Evolutionary conservation across 2,113 vertebrate species (phyloP).

Genomic region (Cricetomys ansorgei): DNA sequence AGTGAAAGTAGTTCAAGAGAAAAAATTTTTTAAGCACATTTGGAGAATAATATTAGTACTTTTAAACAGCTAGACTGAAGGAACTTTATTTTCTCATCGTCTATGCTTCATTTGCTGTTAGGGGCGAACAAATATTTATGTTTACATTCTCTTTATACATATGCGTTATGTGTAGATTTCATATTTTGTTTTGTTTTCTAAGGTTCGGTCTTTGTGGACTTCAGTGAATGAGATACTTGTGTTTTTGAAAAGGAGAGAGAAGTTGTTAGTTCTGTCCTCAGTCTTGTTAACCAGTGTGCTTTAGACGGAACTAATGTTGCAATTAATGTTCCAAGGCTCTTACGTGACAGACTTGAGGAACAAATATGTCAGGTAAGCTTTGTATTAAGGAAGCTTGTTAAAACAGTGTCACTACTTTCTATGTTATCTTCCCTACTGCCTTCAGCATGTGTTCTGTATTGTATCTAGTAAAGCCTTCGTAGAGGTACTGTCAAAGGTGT

Average conservation of each 20-base stretch:
- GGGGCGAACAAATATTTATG: slow-evolving; percentile 10
- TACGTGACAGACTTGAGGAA: slow-evolving; percentile 87
- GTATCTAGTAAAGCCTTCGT: background rate
- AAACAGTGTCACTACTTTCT: background rate
- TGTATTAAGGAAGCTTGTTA: slow-evolving; percentile 31
- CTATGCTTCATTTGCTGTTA: slow-evolving; percentile 21
- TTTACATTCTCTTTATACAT: background rate
- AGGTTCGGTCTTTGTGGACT: slow-evolving; percentile 92
- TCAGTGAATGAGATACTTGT: slow-evolving; percentile 83
- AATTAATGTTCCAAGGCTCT: slow-evolving; percentile 86
- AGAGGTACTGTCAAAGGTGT: background rate
- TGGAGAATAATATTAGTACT: background rate
- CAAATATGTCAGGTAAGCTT: slow-evolving; percentile 87
- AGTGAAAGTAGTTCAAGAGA: background rate
- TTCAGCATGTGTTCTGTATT: slow-evolving; percentile 4
- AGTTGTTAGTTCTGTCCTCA: slow-evolving; percentile 88
- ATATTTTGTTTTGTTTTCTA: slow-evolving; percentile 50
- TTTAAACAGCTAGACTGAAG: background rate
- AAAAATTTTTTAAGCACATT: background rate
- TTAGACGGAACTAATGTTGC: slow-evolving; percentile 88
- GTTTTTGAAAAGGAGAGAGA: slow-evolving; percentile 86
- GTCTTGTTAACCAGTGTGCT: slow-evolving; percentile 79
- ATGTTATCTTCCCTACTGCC: background rate
- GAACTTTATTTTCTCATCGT: background rate
- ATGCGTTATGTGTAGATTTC: background rate